Percentiles rank a stretch among this genome's conserved stretches.
Conservation (phyloP, 1,140 invertebrate species). For the Triops longicaudatus region DNA sequence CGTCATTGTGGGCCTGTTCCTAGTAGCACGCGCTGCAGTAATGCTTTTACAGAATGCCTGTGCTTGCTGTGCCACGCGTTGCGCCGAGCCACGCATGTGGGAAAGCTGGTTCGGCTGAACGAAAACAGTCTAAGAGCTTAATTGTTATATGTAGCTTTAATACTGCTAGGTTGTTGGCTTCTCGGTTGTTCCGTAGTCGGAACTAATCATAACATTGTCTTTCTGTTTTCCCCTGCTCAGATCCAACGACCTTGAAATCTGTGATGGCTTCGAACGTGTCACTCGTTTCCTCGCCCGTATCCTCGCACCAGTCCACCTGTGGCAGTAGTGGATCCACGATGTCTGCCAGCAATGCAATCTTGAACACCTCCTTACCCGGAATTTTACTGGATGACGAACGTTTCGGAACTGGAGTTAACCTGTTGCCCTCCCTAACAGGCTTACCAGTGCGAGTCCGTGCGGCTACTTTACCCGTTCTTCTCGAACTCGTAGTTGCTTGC, state of each 20-base stretch:
- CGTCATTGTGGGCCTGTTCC: neutral
- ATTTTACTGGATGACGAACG: slow-evolving; percentile 13
- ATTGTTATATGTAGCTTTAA: neutral
- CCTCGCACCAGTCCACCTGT: slow-evolving; percentile 17
- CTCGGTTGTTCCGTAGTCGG: neutral
- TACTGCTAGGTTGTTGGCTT: neutral
- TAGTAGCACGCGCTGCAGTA: slow-evolving; percentile 7
- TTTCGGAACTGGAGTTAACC: slow-evolving; percentile 3
- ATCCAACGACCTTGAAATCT: neutral
- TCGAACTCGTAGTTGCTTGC: slow-evolving; percentile 18
- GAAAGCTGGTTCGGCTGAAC: neutral
- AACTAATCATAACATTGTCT: neutral
- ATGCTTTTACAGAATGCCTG: neutral
- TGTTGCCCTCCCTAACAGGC: slow-evolving; percentile 18
- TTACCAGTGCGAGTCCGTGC: slow-evolving; percentile 19
- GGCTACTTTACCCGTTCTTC: slow-evolving; percentile 16
- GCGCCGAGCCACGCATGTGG: neutral
- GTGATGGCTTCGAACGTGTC: neutral
- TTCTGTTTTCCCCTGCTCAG: neutral
- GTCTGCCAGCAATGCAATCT: neutral
- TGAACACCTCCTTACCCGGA: neutral
- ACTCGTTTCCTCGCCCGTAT: neutral
- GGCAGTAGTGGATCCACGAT: neutral
- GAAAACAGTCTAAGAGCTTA: neutral
- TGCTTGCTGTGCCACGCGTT: neutral